These are phyloP conservation scores for Ginglymostoma cirratum DNA, from an alignment of 2,113 vertebrate species.

Conservation along the genomic window DNA sequence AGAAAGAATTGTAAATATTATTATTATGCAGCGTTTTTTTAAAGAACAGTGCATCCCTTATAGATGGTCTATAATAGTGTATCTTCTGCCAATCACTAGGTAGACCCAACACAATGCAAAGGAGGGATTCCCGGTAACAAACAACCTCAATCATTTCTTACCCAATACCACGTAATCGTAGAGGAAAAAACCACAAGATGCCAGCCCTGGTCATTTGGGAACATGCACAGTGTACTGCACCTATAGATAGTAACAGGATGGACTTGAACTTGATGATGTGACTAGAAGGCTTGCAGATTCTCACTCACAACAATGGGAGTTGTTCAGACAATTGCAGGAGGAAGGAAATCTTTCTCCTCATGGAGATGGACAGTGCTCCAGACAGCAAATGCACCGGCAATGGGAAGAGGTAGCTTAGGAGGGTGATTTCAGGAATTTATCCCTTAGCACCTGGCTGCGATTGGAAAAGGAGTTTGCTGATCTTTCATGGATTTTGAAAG, in stretches of 20 bases:
- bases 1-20: too few relatives aligned
- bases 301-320: background rate
- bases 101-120: too few relatives aligned
- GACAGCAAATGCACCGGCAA: background rate
- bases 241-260: background rate
- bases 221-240: background rate
- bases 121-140: too few relatives aligned
- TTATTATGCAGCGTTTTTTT: too few relatives aligned
- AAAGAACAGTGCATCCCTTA: too few relatives aligned
- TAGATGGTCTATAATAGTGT: too few relatives aligned
- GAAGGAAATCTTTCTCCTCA: background rate
- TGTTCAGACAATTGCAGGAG: background rate
- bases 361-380: background rate
- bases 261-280: background rate
- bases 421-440: background rate
- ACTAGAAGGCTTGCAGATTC: background rate
- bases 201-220: too few relatives aligned
- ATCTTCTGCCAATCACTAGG: too few relatives aligned
- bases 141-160: too few relatives aligned
- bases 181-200: too few relatives aligned
- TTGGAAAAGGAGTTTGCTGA: background rate
- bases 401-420: background rate
- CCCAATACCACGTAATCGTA: too few relatives aligned
- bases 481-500: background rate
- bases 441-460: background rate